Evolutionary conservation across 2,113 vertebrate species (phyloP).

Genomic region (Tyrannus savana): DNA sequence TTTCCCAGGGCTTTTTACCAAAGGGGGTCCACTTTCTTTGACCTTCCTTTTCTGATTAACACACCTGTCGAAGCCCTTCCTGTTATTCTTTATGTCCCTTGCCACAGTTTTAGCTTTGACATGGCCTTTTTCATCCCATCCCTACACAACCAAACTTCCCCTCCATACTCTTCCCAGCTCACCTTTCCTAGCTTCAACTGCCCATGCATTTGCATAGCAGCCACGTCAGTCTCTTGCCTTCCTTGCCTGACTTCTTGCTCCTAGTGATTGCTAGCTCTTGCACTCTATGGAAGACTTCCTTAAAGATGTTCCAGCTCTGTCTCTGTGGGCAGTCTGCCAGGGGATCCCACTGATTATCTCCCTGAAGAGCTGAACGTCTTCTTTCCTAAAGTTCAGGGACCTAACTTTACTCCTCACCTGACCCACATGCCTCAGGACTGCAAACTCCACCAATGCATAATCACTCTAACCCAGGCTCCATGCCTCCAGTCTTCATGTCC

Average conservation of each 20-base stretch:
- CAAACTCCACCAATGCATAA: not conserved
- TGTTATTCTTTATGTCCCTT: not conserved
- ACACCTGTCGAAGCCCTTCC: not conserved
- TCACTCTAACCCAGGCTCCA: not conserved
- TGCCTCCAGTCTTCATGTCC: not conserved
- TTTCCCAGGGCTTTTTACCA: not conserved
- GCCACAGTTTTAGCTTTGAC: not conserved
- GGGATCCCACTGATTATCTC: not conserved
- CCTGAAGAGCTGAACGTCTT: not conserved
- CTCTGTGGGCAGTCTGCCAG: not conserved
- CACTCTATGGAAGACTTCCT: not conserved
- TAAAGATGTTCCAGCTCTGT: not conserved
- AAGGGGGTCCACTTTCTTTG: not conserved
- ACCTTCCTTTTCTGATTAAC: not conserved
- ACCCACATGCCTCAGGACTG: not conserved
- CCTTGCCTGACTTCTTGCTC: not conserved
- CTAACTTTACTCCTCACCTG: not conserved
- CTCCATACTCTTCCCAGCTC: not conserved
- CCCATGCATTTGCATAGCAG: not conserved
- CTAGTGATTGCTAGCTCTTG: not conserved
- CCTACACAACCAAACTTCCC: fast-evolving
- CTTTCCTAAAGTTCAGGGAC: not conserved
- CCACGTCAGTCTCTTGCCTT: not conserved
- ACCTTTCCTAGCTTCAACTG: not conserved
- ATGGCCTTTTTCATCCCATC: not conserved